Evolutionary conservation across 2,113 vertebrate genomes (phyloP), one percentile per base, ranked within the genome.

Genomic region (Epinephelus lanceolatus): DNA sequence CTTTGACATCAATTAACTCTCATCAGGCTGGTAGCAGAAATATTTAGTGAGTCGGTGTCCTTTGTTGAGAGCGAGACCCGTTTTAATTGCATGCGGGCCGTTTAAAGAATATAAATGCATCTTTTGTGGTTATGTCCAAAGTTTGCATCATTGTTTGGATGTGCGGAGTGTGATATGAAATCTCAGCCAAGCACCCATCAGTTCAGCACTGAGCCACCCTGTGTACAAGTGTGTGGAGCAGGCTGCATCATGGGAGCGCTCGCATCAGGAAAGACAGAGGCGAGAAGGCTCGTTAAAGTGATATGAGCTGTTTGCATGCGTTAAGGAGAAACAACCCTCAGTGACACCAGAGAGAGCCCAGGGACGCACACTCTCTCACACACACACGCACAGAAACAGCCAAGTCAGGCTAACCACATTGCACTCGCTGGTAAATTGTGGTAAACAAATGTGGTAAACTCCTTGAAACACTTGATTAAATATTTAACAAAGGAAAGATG

Each of bases 71-170:
- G 71, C 42, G 42, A 21, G 53, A 75, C 53, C 70, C 75, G 42
- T 79, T 86, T 87, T 89, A 93, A 90, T 89, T 90, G 85, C 71
- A 47, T 57, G 57, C 21, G 23, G 76, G 76, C 61, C 47, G 60
- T 81, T 82, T 84, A 83, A 80, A 65, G 86, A 66, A 61, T 78
- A 79, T 70, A 84, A 81, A 81, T 89, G 53, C 60, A 60, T 85
- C 72, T 71, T 89, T 63, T 81, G 70, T 83, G 88, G 84, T 81
- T 87, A 85, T 93, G 89, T 92, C 89, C 66, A 88, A 88, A 80
- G 91, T 88, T 94, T 94, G 89, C 91, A 90, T 94, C 93, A 94
- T 92, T 89, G 87, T 92, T 91, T 87, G 76, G 81, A 80, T 84
- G 78, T 78, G 68, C 53, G 69, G 25, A 71, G 62, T 79, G 63